These are phyloP conservation scores for Drosophila formosana DNA, from an alignment of 2,888 invertebrate genomes.

Conservation along the genomic window DNA sequence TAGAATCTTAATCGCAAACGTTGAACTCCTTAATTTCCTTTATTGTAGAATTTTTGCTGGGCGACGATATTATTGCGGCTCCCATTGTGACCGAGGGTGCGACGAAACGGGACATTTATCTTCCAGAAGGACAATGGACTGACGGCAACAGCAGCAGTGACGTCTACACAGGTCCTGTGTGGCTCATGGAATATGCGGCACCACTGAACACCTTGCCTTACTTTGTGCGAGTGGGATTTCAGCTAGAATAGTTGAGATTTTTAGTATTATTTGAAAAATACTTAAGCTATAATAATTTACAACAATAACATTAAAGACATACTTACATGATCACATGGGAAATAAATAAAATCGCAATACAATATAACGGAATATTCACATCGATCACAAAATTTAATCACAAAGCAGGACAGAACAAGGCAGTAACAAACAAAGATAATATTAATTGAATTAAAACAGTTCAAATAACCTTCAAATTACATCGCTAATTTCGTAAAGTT, in stretches of 20 bases:
- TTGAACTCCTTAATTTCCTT: background rate
- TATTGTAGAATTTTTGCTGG: slow-evolving; percentile 90
- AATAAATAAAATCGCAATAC: background rate
- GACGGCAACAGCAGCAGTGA: slow-evolving; percentile 86
- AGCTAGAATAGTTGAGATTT: slow-evolving; percentile 35
- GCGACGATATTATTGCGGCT: slow-evolving; percentile 91
- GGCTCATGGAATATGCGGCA: slow-evolving; percentile 88
- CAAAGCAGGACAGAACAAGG: slow-evolving; percentile 18
- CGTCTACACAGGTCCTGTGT: slow-evolving; percentile 87
- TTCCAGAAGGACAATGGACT: slow-evolving; percentile 91
- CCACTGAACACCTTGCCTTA: slow-evolving; percentile 89
- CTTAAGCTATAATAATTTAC: slow-evolving; percentile 5
- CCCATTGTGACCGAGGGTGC: slow-evolving; percentile 90
- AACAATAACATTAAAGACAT: background rate
- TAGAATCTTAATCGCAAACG: background rate
- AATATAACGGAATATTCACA: background rate
- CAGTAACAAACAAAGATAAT: slow-evolving; percentile 14
- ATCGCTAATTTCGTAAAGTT: slow-evolving; percentile 60
- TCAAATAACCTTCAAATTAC: slow-evolving; percentile 16
- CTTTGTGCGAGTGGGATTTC: slow-evolving; percentile 86
- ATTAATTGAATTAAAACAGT: slow-evolving; percentile 11
- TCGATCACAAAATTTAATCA: slow-evolving; percentile 30
- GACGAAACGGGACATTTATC: slow-evolving; percentile 89
- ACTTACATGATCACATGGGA: background rate
- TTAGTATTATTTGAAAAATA: background rate